Base-by-base conservation (phyloP, 2,797 vertebrate species). In the Thaleichthys pacificus region DNA sequence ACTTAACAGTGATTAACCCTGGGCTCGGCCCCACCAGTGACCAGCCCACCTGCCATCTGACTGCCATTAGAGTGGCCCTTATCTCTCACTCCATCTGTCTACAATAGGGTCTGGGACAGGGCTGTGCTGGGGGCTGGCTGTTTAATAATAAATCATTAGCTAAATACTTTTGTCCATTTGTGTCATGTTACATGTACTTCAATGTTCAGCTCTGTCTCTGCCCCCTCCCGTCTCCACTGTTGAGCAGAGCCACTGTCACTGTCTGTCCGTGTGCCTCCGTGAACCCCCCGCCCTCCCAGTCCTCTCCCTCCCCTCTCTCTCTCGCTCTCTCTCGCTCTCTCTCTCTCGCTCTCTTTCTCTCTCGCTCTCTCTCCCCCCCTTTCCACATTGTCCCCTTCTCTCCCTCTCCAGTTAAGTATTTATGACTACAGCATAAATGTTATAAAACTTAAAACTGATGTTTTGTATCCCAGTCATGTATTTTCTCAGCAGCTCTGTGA, bases 131-230 rank as follows among this genome's bases (percentile, higher is more conserved):
- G 85, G 89, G 89, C 51, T 56, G 87, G 84, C 91, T 92, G 88
- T 91, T 93, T 91, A 92, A 92, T 93, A 93, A 94, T 93, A 94
- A 93, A 94, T 93, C 91, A 93, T 94, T 93, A 93, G 91, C 91
- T 93, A 93, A 93, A 94, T 93, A 94, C 92, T 93, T 93, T 91
- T 92, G 91, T 92, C 90, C 88, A 89, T 94, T 94, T 93, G 92
- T 93, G 93, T 94, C 92, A 84, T 89, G 91, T 93, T 94, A 93
- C 93, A 92, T 91, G 91, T 91, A 89, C 91, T 91, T 92, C 85
- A 90, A 91, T 92, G 91, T 92, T 92, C 89, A 91, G 87, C 88
- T 89, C 82, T 85, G 80, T 91, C 81, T 89, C 80, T 85, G 83
- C 83, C 83, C 78, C 69, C 35, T 71, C 67, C 71, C 68, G 56